Percentiles rank a stretch among this genome's conserved stretches.
Conservation (phyloP, 2,797 vertebrate genomes). For the Leptoclinus maculatus region DNA sequence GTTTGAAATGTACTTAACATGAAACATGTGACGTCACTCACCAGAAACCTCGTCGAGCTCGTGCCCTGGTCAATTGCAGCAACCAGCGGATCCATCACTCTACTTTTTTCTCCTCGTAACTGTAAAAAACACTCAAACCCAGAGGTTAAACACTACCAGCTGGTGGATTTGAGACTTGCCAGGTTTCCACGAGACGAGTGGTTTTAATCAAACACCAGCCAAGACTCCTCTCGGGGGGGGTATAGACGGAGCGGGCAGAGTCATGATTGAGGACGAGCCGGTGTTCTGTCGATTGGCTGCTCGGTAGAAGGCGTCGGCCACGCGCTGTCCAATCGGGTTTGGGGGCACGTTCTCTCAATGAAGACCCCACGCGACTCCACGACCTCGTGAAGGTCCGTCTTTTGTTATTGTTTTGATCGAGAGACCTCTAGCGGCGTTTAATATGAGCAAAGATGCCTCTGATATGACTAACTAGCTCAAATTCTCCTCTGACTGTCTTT, state of each 20-base stretch:
- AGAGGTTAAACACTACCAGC: accelerated
- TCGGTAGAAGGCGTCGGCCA: conserved; percentile 32
- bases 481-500: too few species aligned
- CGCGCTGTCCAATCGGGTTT: conserved; percentile 47
- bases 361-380: neutral
- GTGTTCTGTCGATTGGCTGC: conserved; percentile 29
- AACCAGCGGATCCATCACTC: conserved; percentile 86
- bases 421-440: neutral
- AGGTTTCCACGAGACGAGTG: neutral
- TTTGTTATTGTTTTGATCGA: neutral
- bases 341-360: neutral
- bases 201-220: accelerated
- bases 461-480: too few species aligned
- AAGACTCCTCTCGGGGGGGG: neutral
- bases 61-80: conserved; percentile 94
- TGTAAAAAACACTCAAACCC: neutral
- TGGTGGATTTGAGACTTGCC: neutral
- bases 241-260: neutral
- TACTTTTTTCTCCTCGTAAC: neutral
- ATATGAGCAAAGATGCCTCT: neutral
- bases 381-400: neutral
- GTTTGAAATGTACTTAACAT: neutral
- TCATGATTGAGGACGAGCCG: neutral
- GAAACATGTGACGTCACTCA: conserved; percentile 73
- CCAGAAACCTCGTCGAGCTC: conserved; percentile 93